Conservation (phyloP, 1,140 invertebrate genomes). For the Drosophila simulans region DNA sequence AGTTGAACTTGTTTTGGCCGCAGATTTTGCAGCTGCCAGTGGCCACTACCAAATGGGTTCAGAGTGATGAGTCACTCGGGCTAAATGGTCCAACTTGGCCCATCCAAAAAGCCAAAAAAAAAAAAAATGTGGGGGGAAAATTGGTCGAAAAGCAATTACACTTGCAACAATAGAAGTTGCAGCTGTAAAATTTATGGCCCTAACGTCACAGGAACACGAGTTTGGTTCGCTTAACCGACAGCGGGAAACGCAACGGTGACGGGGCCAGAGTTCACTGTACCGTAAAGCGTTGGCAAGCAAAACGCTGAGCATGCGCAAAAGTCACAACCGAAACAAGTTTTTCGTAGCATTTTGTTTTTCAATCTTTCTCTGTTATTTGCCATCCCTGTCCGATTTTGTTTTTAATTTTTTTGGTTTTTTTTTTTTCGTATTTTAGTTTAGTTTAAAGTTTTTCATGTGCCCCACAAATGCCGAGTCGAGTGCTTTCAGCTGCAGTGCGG, state of each 20-base stretch:
- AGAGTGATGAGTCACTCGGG: slow-evolving; percentile 59
- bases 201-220: slow-evolving; percentile 77
- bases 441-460: slow-evolving; percentile 24
- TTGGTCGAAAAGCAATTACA: slow-evolving; percentile 61
- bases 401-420: not conserved
- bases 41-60: slow-evolving; percentile 43
- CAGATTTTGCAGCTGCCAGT: slow-evolving; percentile 67
- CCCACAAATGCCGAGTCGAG: slow-evolving; percentile 54
- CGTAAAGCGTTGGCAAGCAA: slow-evolving; percentile 70
- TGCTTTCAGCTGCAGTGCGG: slow-evolving; percentile 10
- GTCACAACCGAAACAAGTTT: slow-evolving; percentile 75
- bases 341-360: slow-evolving; percentile 54
- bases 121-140: slow-evolving; percentile 43
- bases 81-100: slow-evolving; percentile 45
- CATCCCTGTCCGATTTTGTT: slow-evolving; percentile 12
- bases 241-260: not conserved
- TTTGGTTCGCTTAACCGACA: slow-evolving; percentile 25
- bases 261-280: slow-evolving; percentile 71
- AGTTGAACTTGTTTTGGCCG: slow-evolving; percentile 71
- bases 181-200: slow-evolving; percentile 75
- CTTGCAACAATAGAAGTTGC: slow-evolving; percentile 76
- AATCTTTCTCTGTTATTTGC: slow-evolving; percentile 44
- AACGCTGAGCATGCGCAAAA: slow-evolving; percentile 79
- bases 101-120: slow-evolving; percentile 25
- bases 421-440: slow-evolving; percentile 29